These are phyloP conservation scores for Candoia aspera DNA, from an alignment of 2,113 vertebrate genomes.

Conservation along the genomic window DNA sequence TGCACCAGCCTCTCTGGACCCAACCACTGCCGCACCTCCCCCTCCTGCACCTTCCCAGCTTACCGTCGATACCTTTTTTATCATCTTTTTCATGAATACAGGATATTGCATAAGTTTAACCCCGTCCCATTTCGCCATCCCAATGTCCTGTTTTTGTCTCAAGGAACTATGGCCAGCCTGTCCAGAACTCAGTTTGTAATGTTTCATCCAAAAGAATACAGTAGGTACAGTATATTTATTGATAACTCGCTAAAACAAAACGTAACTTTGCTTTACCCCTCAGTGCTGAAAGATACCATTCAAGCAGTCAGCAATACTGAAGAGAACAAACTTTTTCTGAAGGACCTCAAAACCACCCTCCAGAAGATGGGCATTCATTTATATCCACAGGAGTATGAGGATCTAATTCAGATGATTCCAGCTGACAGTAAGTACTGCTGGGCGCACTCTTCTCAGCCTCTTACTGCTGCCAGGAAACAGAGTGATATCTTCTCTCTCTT, in stretches of 20 bases:
- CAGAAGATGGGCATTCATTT: slow-evolving; percentile 52
- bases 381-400: slow-evolving; percentile 46
- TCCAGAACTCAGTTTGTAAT: neutral
- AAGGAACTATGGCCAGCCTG: too few relatives aligned
- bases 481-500: neutral
- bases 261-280: slow-evolving; percentile 1
- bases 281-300: slow-evolving; percentile 38
- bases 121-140: too few relatives aligned
- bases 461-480: neutral
- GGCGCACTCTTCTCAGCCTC: neutral
- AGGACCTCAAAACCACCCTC: slow-evolving; percentile 39
- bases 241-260: neutral
- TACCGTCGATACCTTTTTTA: too few relatives aligned
- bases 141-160: too few relatives aligned
- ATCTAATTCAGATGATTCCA: slow-evolving; percentile 11
- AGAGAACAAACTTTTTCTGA: slow-evolving; percentile 17
- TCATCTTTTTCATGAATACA: too few relatives aligned
- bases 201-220: neutral
- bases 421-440: slow-evolving; percentile 29
- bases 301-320: slow-evolving; percentile 33
- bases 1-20: too few relatives aligned
- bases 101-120: too few relatives aligned
- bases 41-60: too few relatives aligned
- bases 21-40: too few relatives aligned
- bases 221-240: neutral